These are phyloP conservation scores for Megatriorchis doriae DNA, from an alignment of 2,113 vertebrate species.

Conservation along the genomic window DNA sequence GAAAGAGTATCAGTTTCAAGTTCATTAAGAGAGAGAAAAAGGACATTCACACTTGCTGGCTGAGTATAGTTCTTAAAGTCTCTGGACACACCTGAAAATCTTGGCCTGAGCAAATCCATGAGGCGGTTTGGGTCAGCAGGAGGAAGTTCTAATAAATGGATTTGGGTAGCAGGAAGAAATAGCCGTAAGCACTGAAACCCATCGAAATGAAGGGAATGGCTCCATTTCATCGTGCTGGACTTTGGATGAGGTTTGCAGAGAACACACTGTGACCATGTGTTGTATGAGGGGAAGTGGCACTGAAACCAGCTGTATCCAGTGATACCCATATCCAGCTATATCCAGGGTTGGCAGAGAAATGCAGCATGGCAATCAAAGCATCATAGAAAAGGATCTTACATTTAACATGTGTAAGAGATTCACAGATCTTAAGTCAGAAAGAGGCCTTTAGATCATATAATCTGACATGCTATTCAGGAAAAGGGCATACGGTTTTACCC, in stretches of 20 bases:
- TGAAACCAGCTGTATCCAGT: background rate
- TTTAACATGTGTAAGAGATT: background rate
- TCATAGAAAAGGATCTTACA: background rate
- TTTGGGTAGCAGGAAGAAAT: background rate
- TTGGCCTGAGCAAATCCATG: background rate
- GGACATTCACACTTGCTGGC: background rate
- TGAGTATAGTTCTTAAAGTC: background rate
- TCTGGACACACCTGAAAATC: background rate
- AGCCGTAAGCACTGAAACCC: background rate
- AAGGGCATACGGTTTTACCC: background rate
- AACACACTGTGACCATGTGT: background rate
- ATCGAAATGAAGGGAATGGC: fast-evolving
- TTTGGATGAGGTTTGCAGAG: background rate
- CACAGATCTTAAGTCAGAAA: background rate
- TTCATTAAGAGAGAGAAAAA: background rate
- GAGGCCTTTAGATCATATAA: fast-evolving
- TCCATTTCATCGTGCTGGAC: background rate
- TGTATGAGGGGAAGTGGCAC: background rate
- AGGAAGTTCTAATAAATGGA: background rate
- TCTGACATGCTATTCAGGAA: background rate
- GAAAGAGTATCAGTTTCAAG: background rate
- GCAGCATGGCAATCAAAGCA: background rate
- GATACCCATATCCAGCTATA: too few relatives aligned
- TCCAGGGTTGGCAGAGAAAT: background rate
- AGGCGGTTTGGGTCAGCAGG: background rate